Conservation (phyloP, 2,797 vertebrate genomes). For the Typhlichthys eigenmanni region DNA sequence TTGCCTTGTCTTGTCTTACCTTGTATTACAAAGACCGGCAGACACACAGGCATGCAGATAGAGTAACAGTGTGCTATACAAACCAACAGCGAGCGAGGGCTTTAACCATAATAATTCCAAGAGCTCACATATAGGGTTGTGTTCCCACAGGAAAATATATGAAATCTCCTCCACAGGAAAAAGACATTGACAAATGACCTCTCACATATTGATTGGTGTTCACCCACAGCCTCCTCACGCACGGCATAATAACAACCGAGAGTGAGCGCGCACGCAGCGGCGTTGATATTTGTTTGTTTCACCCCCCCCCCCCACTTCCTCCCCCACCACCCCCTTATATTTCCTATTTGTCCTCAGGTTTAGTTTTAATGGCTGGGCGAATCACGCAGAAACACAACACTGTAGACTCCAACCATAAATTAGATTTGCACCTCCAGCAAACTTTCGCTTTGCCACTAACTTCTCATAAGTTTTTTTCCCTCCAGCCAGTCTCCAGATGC, state of each 20-base stretch:
- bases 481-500: slow-evolving; percentile 57
- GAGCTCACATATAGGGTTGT: slow-evolving; percentile 11
- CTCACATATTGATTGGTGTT: slow-evolving; percentile 63
- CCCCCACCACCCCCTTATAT: slow-evolving; percentile 10
- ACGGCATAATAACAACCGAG: slow-evolving; percentile 55
- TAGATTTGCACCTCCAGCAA: slow-evolving; percentile 77
- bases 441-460: slow-evolving; percentile 75
- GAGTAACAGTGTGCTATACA: slow-evolving; percentile 8
- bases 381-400: slow-evolving; percentile 63
- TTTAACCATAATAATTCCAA: slow-evolving; percentile 27
- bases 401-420: slow-evolving; percentile 64
- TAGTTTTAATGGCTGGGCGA: slow-evolving; percentile 69
- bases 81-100: slow-evolving; percentile 9
- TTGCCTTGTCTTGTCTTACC: too few relatives aligned
- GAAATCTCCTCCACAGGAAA: slow-evolving; percentile 40
- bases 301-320: slow-evolving; percentile 16
- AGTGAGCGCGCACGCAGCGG: slow-evolving; percentile 22
- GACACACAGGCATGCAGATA: slow-evolving; percentile 16
- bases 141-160: slow-evolving; percentile 32
- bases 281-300: slow-evolving; percentile 49
- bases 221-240: slow-evolving; percentile 43
- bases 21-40: slow-evolving; percentile 1
- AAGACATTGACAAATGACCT: slow-evolving; percentile 63
- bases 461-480: slow-evolving; percentile 72
- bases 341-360: slow-evolving; percentile 69